Evolutionary conservation across 2,888 invertebrate genomes (phyloP).

Genomic region (Myathropa florea): DNA sequence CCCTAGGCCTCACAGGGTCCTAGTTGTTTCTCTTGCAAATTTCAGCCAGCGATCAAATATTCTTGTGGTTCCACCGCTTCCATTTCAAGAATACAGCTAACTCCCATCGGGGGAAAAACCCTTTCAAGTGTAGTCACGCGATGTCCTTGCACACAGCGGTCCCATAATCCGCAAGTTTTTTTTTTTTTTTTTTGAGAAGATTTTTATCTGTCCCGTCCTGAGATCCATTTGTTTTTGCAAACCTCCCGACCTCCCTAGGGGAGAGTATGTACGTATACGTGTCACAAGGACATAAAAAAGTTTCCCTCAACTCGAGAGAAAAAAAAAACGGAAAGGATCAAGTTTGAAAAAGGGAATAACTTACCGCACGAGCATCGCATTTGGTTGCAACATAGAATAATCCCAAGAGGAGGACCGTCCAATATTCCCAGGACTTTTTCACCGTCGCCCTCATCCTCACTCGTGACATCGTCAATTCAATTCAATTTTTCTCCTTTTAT

Average conservation of each 20-base stretch:
- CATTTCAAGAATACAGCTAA: conserved; percentile 7
- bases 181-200: no score
- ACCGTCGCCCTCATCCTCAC: conserved; percentile 55
- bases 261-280: background rate
- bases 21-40: conserved; percentile 1
- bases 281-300: background rate
- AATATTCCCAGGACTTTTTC: conserved; percentile 65
- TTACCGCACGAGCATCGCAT: conserved; percentile 70
- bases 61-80: background rate
- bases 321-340: background rate
- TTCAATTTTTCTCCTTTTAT: background rate
- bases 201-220: background rate
- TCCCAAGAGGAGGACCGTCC: conserved; percentile 66
- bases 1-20: background rate
- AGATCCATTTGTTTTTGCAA: background rate
- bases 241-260: background rate
- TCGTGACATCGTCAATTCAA: conserved; percentile 53
- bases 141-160: conserved; percentile 29
- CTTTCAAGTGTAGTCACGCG: conserved; percentile 49
- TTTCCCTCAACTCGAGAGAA: background rate
- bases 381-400: conserved; percentile 65
- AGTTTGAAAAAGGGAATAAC: background rate
- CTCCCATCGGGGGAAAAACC: background rate
- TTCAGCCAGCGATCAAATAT: no score
- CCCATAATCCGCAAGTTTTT: background rate